Evolutionary conservation across 2,113 vertebrate species (phyloP), one percentile per base, ranked within the genome.

Genomic region (Echinops telfairi): DNA sequence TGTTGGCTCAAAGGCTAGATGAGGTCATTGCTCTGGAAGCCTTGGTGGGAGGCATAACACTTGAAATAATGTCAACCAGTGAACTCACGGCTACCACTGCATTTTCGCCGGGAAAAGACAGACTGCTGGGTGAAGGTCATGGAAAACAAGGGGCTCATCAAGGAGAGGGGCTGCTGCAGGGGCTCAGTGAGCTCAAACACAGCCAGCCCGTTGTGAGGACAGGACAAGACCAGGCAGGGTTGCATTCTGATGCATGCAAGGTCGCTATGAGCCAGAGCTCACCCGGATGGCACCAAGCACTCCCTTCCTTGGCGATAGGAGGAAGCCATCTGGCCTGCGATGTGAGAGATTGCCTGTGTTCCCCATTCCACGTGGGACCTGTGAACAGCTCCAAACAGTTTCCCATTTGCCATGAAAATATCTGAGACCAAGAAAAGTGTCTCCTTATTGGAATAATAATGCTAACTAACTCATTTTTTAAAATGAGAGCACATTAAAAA

Each of bases 241-340:
- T 40, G 3, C 40, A 40, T 40, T 40, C 40, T 40, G 40, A 40
- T 3, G 7, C 40, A 40, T 40, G 40, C 40, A 40, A 7, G 40
- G 40, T 40, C 40, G 7, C 66, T 70, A n/a, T 70, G 66, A 70
- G 29, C 31, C 6, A 15, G 66, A 70, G 31, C 66, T 15, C 5
- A 70, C 31, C 15, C 29, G 2, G 5, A 4, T 40, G 66, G 29
- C 66, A 31, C 66, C 27, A 12, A 66, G 19, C 25, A 29, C 0
- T 64, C 23, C 25, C 91, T 89, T 92, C 40, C 92, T 81, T 10
- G 12, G 81, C 86, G 83, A 57, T 33, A 23, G 22, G 81, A 60
- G 47, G 47, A 17, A 6, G 29, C 27, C n/a, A 2, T n/a, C 40
- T 40, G 40, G 38, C 29, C 91, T 16, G 2, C 0, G 25, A 40